Base-by-base conservation (phyloP, 2,797 vertebrate genomes). In the Enteromius radiatus region DNA sequence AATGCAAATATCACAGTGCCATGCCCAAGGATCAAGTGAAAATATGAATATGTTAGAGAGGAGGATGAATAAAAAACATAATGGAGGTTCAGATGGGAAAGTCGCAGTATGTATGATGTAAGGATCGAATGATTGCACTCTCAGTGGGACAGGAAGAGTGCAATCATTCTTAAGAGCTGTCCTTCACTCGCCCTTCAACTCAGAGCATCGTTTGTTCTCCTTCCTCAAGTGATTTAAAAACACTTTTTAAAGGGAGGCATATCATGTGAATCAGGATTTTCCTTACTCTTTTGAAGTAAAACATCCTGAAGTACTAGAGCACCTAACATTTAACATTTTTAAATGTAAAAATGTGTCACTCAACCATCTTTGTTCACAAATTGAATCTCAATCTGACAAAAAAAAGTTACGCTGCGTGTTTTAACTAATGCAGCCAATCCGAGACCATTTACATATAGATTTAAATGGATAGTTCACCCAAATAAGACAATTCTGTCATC, bases 131-230 rank as follows among this genome's bases (percentile, higher is more conserved):
- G 56, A 69, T 81, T 85, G 61, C 80, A 47, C 74, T 81, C 78
- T 78, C 84, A 45, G 52, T 69, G 64, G 63, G 41, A 79, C 36
- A 45, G 45, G 49, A 69, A 59, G 45, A 76, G 76, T 70, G 63
- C 82, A 69, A 67, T 56, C 69, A 26, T 70, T 54, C 49, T 67
- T 64, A 73, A 59, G 47, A 36, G 15, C 23, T 77, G 90, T 91
- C 93, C 93, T 94, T 94, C 90, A 93, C 43, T 43, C 83, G 92
- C 91, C 94, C 94, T 94, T 93, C 91, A 83, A 61, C 90, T 90
- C 33, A 2, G 38, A 68, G 73, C 73, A 14, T 74, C 89, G 86
- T 86, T 78, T 80, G 56, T 67, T 68, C 31, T 80, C 5, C n/a
- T 75, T 71, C 23, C 41, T 87, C 86, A 8, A 67, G 54, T 7